Conservation (phyloP, 2,797 vertebrate species). For the Anolis apletophallus region DNA sequence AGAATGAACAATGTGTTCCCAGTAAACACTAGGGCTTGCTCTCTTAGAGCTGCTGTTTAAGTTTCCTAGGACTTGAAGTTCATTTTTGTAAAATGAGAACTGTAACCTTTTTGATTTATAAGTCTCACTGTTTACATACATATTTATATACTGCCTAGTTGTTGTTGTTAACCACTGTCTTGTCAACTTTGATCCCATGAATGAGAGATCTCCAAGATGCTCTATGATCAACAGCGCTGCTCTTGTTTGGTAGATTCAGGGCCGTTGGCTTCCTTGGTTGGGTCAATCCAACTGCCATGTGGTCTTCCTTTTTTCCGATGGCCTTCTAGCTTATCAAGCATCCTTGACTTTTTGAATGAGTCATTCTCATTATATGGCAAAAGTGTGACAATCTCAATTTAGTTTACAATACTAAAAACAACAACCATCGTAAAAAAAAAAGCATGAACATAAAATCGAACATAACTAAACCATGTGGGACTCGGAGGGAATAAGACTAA, state of each 20-base stretch:
- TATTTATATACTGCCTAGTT: background rate
- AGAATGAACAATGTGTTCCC: background rate
- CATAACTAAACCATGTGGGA: background rate
- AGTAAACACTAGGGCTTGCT: background rate
- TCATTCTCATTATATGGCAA: too few relatives aligned
- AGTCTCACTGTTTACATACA: background rate
- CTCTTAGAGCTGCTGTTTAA: constrained; percentile 14
- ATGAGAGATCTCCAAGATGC: too few relatives aligned
- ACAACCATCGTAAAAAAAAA: background rate
- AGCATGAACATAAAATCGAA: background rate
- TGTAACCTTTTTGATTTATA: background rate
- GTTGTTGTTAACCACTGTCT: too few relatives aligned
- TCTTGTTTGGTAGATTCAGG: too few relatives aligned
- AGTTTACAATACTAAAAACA: background rate
- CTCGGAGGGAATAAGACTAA: background rate
- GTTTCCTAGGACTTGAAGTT: background rate
- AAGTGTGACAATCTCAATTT: too few relatives aligned
- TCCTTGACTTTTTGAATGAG: too few relatives aligned
- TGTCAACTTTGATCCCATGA: too few relatives aligned
- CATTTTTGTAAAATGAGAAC: background rate
- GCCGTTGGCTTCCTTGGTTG: too few relatives aligned
- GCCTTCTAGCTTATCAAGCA: too few relatives aligned
- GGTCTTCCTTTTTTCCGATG: too few relatives aligned
- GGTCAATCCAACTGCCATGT: too few relatives aligned
- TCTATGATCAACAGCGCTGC: too few relatives aligned